phyloP scores from a whole-genome alignment of 2,888 invertebrate genomes.

The Schrankia costaestrigalis region DNA sequence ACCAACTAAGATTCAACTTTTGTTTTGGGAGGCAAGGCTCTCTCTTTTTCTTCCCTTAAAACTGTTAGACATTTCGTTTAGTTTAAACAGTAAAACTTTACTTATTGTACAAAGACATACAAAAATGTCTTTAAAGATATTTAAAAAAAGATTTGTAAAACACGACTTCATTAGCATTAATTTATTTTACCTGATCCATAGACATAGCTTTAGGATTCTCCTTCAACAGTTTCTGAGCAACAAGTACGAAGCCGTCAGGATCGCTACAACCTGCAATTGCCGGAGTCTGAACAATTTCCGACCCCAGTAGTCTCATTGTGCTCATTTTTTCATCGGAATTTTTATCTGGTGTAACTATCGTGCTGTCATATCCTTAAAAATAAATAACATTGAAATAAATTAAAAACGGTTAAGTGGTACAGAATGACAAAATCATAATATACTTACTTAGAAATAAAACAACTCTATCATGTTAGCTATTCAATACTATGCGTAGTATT shows the following conservation, averaged over 20 bases:
- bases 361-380: conserved; percentile 87
- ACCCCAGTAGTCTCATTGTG: conserved; percentile 91
- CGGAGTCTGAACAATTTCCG: conserved; percentile 94
- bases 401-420: no score
- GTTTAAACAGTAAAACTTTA: no score
- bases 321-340: conserved; percentile 98
- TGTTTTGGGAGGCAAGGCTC: no score
- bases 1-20: no score
- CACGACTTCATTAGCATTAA: background rate
- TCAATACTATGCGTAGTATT: no score
- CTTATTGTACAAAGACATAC: no score
- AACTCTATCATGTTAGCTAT: background rate
- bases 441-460: background rate
- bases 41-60: no score
- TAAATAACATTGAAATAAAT: background rate
- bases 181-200: conserved; percentile 87
- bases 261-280: conserved; percentile 37
- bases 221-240: conserved; percentile 87
- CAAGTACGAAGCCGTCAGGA: conserved; percentile 91
- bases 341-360: conserved; percentile 98
- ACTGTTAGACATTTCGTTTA: no score
- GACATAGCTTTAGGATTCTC: conserved; percentile 88
- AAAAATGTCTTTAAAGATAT: background rate
- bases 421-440: no score
- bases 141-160: background rate